Conservation (phyloP, 2,888 invertebrate genomes). For the Platerodrilus igneus region DNA sequence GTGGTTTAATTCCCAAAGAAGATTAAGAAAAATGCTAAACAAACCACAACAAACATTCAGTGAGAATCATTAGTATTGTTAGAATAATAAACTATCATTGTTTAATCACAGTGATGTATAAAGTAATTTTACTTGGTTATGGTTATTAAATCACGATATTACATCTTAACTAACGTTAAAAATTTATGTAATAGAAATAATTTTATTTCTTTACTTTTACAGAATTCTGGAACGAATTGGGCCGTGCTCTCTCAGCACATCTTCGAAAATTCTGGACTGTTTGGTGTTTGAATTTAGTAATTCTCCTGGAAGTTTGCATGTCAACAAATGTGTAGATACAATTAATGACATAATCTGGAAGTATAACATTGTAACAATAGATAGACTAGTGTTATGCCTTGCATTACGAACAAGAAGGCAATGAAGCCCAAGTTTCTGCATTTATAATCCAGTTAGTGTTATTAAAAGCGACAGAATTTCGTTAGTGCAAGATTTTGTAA, state of each 20-base stretch:
- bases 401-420: slow-evolving; percentile 87
- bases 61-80: too few species aligned
- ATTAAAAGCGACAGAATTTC: slow-evolving; percentile 81
- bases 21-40: too few species aligned
- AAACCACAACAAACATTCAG: too few species aligned
- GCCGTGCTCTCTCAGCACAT: slow-evolving; percentile 83
- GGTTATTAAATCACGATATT: too few species aligned
- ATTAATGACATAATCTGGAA: slow-evolving; percentile 98
- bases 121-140: too few species aligned
- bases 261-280: slow-evolving; percentile 93
- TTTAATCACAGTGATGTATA: too few species aligned
- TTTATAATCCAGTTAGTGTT: slow-evolving; percentile 88
- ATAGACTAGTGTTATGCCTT: slow-evolving; percentile 85
- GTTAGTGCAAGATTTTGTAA: slow-evolving; percentile 91
- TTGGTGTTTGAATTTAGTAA: slow-evolving; percentile 89
- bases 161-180: too few species aligned
- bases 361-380: slow-evolving; percentile 93
- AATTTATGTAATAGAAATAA: too few species aligned
- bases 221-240: slow-evolving; percentile 92
- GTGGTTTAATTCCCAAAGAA: too few species aligned
- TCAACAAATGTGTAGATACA: slow-evolving; percentile 91
- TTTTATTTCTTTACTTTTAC: too few species aligned
- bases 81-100: too few species aligned
- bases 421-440: slow-evolving; percentile 91
- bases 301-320: slow-evolving; percentile 81